Conservation (phyloP, 2,797 vertebrate species). For the Dicrostonyx torquatus region DNA sequence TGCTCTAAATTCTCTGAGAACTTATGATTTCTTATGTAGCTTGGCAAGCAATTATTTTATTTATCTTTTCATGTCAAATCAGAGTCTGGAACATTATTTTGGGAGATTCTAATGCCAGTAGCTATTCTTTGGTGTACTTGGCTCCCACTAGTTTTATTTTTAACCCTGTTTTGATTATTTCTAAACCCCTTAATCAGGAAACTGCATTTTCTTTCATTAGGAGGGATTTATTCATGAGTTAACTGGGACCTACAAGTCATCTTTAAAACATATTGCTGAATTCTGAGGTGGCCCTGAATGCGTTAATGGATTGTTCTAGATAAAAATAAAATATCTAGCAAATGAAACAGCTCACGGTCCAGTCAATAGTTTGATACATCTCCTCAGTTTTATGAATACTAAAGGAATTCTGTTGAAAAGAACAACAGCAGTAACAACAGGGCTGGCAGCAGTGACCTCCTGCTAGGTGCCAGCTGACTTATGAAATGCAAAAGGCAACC, state of each 20-base stretch:
- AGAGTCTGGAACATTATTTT: constrained; percentile 64
- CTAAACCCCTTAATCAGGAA: constrained; percentile 68
- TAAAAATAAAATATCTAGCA: background rate
- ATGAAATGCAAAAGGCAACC: background rate
- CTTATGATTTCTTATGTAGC: constrained; percentile 21
- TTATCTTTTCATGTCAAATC: constrained; percentile 47
- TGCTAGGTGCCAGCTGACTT: background rate
- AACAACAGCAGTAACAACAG: background rate
- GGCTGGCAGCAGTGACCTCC: background rate
- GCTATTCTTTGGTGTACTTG: constrained; percentile 51
- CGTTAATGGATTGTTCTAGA: constrained; percentile 4
- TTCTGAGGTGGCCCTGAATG: background rate
- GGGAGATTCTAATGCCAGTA: constrained; percentile 28
- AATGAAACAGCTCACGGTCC: background rate
- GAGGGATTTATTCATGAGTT: constrained; percentile 56
- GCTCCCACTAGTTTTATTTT: constrained; percentile 69
- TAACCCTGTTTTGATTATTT: constrained; percentile 70
- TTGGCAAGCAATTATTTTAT: constrained; percentile 63
- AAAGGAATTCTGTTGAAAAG: constrained; percentile 38
- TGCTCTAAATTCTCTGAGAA: constrained; percentile 32
- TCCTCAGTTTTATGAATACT: background rate
- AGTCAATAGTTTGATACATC: background rate
- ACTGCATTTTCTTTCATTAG: constrained; percentile 66
- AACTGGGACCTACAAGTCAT: background rate
- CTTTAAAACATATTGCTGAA: constrained; percentile 18